phyloP scores from a whole-genome alignment of 2,113 vertebrate species.

The Puntigrus tetrazona region DNA sequence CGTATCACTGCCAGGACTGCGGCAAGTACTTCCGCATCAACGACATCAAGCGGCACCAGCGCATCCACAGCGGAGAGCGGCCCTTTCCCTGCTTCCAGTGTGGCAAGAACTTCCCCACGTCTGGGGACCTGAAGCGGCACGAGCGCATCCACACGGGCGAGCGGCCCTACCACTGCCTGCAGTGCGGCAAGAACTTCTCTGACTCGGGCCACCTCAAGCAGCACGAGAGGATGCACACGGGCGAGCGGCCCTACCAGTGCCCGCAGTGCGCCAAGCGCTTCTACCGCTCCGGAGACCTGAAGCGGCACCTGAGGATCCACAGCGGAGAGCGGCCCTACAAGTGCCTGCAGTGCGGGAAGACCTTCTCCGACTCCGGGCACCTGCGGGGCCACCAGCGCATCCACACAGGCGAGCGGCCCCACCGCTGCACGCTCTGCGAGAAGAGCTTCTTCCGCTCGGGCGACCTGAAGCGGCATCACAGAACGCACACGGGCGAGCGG shows the following conservation, averaged over 20 bases:
- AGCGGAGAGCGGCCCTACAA: slow-evolving; percentile 54
- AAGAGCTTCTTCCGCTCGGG: slow-evolving; percentile 54
- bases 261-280: slow-evolving; percentile 53
- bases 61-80: slow-evolving; percentile 55
- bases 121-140: slow-evolving; percentile 51
- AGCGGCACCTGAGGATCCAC: slow-evolving; percentile 51
- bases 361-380: slow-evolving; percentile 53
- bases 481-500: slow-evolving; percentile 54
- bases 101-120: slow-evolving; percentile 54
- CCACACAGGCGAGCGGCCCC: slow-evolving; percentile 49
- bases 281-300: slow-evolving; percentile 53
- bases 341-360: slow-evolving; percentile 48
- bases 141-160: slow-evolving; percentile 56
- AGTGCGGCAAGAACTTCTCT: slow-evolving; percentile 54
- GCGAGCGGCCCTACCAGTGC: slow-evolving; percentile 55
- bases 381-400: slow-evolving; percentile 56
- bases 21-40: slow-evolving; percentile 54
- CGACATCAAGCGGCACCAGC: slow-evolving; percentile 56
- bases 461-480: slow-evolving; percentile 49
- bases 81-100: slow-evolving; percentile 58
- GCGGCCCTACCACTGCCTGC: slow-evolving; percentile 50
- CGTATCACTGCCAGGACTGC: slow-evolving; percentile 56
- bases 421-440: slow-evolving; percentile 54
- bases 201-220: slow-evolving; percentile 52
- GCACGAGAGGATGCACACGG: slow-evolving; percentile 56